These are phyloP conservation scores for Eucidaris tribuloides DNA, from an alignment of 35 echinoderm and acorn worm species.

Conservation along the genomic window DNA sequence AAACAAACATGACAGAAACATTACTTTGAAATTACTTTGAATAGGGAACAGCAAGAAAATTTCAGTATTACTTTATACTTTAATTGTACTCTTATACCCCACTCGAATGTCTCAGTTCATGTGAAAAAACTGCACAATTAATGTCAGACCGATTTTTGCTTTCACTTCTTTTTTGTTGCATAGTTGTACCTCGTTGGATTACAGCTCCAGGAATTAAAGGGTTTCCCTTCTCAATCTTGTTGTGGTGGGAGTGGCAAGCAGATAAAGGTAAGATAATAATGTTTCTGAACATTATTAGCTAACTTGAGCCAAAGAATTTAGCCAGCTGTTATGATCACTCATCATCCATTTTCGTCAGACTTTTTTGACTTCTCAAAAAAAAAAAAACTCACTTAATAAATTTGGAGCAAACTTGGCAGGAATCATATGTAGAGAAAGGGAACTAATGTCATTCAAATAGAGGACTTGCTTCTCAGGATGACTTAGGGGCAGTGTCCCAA, in stretches of 20 bases:
- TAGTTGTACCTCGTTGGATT: constrained; percentile 35
- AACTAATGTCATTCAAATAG: too few species aligned
- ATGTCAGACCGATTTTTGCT: neutral
- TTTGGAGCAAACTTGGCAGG: neutral
- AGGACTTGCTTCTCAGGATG: too few species aligned
- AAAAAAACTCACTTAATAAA: neutral
- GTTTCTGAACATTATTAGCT: neutral
- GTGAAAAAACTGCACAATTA: neutral
- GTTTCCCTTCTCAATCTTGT: constrained; percentile 35
- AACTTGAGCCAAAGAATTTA: neutral
- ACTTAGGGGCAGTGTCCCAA: too few species aligned
- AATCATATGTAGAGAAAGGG: neutral
- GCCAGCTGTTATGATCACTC: neutral
- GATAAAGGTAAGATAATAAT: neutral
- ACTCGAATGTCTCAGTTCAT: too few species aligned
- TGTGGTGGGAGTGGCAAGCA: constrained; percentile 19
- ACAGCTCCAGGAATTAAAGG: constrained; percentile 5
- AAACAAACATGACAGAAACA: too few species aligned
- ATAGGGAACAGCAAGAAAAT: too few species aligned
- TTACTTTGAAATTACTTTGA: too few species aligned
- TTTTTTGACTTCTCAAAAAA: neutral
- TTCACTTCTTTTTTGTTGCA: neutral
- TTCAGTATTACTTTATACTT: too few species aligned
- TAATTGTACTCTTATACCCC: too few species aligned
- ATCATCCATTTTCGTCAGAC: neutral